Conservation (phyloP, 1,140 invertebrate species). For the Nomia melanderi region DNA sequence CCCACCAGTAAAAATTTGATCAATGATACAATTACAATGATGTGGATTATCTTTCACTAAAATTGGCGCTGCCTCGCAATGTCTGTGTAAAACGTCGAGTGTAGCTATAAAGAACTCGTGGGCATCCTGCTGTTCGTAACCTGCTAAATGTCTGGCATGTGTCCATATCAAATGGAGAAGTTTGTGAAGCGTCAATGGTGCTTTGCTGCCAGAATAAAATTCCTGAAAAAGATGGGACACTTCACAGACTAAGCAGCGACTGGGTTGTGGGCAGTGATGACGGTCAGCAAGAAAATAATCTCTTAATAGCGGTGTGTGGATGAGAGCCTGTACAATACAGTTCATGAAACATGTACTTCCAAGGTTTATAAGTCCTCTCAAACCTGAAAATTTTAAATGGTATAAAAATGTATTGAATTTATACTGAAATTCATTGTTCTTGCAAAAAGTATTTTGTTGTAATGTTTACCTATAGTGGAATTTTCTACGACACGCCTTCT, state of each 20-base stretch:
- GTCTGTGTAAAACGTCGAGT: slow-evolving; percentile 94
- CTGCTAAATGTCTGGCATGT: slow-evolving; percentile 96
- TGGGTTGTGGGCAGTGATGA: slow-evolving; percentile 89
- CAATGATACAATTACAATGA: slow-evolving; percentile 97
- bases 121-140: slow-evolving; percentile 98
- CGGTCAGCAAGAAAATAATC: slow-evolving; percentile 98
- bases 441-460: background rate
- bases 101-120: slow-evolving; percentile 99
- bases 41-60: slow-evolving; percentile 83
- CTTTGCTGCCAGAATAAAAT: slow-evolving; percentile 95
- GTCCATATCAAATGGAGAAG: slow-evolving; percentile 98
- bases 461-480: slow-evolving; percentile 87
- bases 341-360: slow-evolving; percentile 99
- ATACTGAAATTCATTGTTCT: background rate
- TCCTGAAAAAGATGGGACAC: slow-evolving; percentile 93
- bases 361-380: slow-evolving; percentile 96
- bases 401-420: background rate
- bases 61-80: slow-evolving; percentile 82
- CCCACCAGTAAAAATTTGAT: slow-evolving; percentile 98
- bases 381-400: slow-evolving; percentile 78
- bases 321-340: slow-evolving; percentile 97
- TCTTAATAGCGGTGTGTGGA: slow-evolving; percentile 95
- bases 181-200: slow-evolving; percentile 93
- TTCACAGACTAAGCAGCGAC: slow-evolving; percentile 95
- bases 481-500: slow-evolving; percentile 89